A percentile compares a stretch with the other conserved stretches of the same genome.
Conservation (phyloP, 2,888 invertebrate genomes). For the Ptilodon capucinus region DNA sequence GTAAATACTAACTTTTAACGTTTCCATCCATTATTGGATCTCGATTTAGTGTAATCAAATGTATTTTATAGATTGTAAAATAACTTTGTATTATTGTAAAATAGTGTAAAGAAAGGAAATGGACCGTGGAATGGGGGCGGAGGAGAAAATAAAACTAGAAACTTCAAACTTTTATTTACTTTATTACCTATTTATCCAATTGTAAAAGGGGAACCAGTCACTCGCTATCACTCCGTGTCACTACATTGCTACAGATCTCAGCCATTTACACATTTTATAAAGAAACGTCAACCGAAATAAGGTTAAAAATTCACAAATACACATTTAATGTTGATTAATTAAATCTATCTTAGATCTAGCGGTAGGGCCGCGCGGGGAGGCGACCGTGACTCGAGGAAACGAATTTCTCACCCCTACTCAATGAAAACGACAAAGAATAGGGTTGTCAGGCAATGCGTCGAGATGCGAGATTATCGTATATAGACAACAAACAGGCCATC, state of each 20-base stretch:
- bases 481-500: conserved; percentile 43
- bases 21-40: conserved; percentile 44
- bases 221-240: conserved; percentile 76
- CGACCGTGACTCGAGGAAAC: conserved; percentile 19
- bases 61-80: background rate
- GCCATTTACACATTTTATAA: conserved; percentile 79
- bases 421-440: conserved; percentile 23
- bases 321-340: conserved; percentile 80
- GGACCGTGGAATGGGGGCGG: conserved; percentile 18
- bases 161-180: conserved; percentile 76
- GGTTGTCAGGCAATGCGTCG: conserved; percentile 32
- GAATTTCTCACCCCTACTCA: conserved; percentile 26
- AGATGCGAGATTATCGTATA: conserved; percentile 37
- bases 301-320: conserved; percentile 81
- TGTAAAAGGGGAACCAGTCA: conserved; percentile 81
- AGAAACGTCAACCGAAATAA: conserved; percentile 79
- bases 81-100: conserved; percentile 52
- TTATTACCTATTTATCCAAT: conserved; percentile 79
- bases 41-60: conserved; percentile 14
- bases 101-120: conserved; percentile 53
- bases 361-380: conserved; percentile 58
- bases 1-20: conserved; percentile 38
- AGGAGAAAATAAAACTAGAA: conserved; percentile 57
- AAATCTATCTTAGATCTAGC: conserved; percentile 66
- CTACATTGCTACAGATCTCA: conserved; percentile 76